Conservation (phyloP, 2,888 invertebrate genomes). For the Rhagophthalmus giganteus region DNA sequence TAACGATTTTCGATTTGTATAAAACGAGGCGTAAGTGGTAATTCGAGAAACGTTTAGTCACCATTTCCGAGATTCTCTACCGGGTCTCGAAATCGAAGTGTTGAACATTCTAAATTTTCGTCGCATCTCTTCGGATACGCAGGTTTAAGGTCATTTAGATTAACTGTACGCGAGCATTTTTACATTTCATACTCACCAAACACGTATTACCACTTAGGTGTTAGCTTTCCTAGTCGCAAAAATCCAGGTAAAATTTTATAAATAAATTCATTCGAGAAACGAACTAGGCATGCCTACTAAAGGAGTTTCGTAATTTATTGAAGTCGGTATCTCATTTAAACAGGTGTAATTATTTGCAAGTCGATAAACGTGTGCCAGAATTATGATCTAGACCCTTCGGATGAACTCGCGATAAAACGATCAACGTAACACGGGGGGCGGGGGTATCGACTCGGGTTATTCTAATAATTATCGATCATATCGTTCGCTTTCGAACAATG, state of each 20-base stretch:
- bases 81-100: constrained; percentile 10
- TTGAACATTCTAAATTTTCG: constrained; percentile 21
- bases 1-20: constrained; percentile 2
- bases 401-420: too few species aligned
- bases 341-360: too few species aligned
- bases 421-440: too few species aligned
- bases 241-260: constrained; percentile 21
- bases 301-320: too few species aligned
- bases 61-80: too few species aligned
- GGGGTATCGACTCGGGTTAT: background rate
- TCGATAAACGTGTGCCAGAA: too few species aligned
- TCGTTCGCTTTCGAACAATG: too few species aligned
- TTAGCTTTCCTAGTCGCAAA: constrained; percentile 20
- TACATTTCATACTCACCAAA: constrained; percentile 30
- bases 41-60: too few species aligned
- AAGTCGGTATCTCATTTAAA: too few species aligned
- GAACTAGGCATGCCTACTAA: background rate
- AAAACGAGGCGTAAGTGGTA: background rate
- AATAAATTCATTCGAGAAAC: constrained; percentile 13
- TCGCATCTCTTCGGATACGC: constrained; percentile 16
- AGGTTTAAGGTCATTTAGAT: constrained; percentile 26
- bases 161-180: constrained; percentile 27
- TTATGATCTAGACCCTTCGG: too few species aligned
- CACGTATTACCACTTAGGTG: constrained; percentile 31
- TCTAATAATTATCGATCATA: background rate